These are phyloP conservation scores for Latrodectus hesperus DNA, from an alignment of 2,888 invertebrate genomes.

Conservation along the genomic window DNA sequence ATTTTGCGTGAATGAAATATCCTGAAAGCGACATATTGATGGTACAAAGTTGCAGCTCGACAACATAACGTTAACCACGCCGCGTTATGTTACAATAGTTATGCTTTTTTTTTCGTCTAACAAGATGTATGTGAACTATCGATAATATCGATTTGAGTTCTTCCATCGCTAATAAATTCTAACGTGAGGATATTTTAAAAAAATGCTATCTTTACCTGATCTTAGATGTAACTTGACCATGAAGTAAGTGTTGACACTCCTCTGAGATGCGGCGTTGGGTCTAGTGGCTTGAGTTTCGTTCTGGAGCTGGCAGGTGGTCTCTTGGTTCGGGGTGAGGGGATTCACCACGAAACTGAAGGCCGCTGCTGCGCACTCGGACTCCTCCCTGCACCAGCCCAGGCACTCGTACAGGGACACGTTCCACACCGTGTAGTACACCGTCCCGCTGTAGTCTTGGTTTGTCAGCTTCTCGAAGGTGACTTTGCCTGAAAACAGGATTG, in stretches of 20 bases:
- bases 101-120: too few relatives aligned
- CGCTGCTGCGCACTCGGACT: conserved; percentile 92
- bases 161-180: too few relatives aligned
- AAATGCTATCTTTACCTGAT: conserved; percentile 78
- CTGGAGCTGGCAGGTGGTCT: conserved; percentile 91
- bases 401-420: conserved; percentile 94
- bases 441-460: conserved; percentile 91
- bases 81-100: too few relatives aligned
- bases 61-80: too few relatives aligned
- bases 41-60: too few relatives aligned
- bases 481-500: conserved; percentile 79
- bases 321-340: conserved; percentile 92
- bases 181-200: neutral
- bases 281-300: conserved; percentile 94
- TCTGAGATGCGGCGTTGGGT: conserved; percentile 86
- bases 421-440: conserved; percentile 92
- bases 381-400: conserved; percentile 95
- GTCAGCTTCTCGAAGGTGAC: conserved; percentile 95
- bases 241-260: conserved; percentile 93
- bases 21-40: too few relatives aligned
- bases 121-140: too few relatives aligned
- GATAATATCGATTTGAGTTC: too few relatives aligned
- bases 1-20: too few relatives aligned
- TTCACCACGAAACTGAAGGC: conserved; percentile 95
- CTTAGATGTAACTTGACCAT: conserved; percentile 93